Conservation (phyloP, 2,113 vertebrate genomes). For the Mungos mungo region DNA sequence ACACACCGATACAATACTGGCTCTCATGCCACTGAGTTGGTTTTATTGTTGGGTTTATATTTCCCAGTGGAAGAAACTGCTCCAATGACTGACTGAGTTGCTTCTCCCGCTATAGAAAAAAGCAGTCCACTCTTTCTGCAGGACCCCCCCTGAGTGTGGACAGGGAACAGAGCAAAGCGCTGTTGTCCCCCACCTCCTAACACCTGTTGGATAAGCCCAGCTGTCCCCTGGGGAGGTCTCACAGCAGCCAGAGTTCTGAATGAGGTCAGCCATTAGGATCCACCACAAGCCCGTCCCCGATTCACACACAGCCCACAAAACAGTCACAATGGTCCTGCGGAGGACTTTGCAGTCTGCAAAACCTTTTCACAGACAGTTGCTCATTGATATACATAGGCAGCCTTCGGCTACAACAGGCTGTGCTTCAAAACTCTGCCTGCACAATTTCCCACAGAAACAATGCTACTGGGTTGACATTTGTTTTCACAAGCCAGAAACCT, state of each 20-base stretch:
- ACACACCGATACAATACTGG: not conserved
- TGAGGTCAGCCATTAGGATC: not conserved
- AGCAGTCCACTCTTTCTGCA: not conserved
- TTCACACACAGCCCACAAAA: not conserved
- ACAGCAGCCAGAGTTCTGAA: not conserved
- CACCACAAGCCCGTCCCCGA: not conserved
- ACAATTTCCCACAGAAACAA: not conserved
- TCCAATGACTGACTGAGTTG: not conserved
- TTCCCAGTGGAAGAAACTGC: not conserved
- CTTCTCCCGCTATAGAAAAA: not conserved
- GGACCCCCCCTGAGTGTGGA: not conserved
- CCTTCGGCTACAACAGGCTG: not conserved
- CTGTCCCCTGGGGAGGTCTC: not conserved
- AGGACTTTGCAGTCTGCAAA: not conserved
- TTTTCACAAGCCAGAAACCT: not conserved
- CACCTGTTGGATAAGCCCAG: not conserved
- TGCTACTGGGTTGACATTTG: not conserved
- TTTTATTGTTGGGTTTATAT: not conserved
- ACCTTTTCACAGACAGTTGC: not conserved
- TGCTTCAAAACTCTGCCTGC: not conserved
- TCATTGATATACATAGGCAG: not conserved
- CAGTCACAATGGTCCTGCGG: not conserved
- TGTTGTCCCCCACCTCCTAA: not conserved
- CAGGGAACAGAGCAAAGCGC: not conserved
- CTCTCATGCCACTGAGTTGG: not conserved